These are phyloP conservation scores for Subacronicta megacephala DNA, from an alignment of 2,888 invertebrate species.

Conservation along the genomic window DNA sequence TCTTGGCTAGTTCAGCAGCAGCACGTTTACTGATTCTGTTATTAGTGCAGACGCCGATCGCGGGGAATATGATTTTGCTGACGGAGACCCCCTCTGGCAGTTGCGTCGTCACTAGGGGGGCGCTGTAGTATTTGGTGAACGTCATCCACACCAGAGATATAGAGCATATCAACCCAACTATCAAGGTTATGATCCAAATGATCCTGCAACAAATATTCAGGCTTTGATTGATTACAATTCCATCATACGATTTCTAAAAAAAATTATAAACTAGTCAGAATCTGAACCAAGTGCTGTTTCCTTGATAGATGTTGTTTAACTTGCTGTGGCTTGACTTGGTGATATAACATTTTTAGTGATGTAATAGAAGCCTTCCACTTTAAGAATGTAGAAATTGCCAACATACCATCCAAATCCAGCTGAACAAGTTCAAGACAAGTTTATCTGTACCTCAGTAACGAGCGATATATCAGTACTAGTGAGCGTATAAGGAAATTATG, in stretches of 20 bases:
- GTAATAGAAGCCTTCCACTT: slow-evolving; percentile 57
- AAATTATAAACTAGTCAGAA: not conserved
- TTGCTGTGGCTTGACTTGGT: not conserved
- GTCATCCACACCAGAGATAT: slow-evolving; percentile 79
- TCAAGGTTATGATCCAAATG: slow-evolving; percentile 80
- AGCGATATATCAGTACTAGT: slow-evolving; percentile 12
- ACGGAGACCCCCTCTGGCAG: slow-evolving; percentile 83
- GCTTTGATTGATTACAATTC: no score
- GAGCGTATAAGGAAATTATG: slow-evolving; percentile 10
- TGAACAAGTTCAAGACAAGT: slow-evolving; percentile 71
- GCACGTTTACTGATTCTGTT: slow-evolving; percentile 85
- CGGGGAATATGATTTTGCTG: slow-evolving; percentile 84
- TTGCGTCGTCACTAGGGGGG: slow-evolving; percentile 82
- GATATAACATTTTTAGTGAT: slow-evolving; percentile 35
- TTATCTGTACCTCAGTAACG: slow-evolving; percentile 52
- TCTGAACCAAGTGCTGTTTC: not conserved
- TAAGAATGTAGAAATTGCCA: slow-evolving; percentile 61
- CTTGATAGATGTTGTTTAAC: not conserved
- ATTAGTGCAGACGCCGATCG: slow-evolving; percentile 84
- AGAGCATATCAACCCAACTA: slow-evolving; percentile 78
- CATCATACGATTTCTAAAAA: no score
- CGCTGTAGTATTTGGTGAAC: slow-evolving; percentile 77
- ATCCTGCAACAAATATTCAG: slow-evolving; percentile 61
- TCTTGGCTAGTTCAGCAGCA: slow-evolving; percentile 72
- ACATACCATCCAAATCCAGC: slow-evolving; percentile 58